Conservation (phyloP, 2,888 invertebrate species). For the Dilophus febrilis region DNA sequence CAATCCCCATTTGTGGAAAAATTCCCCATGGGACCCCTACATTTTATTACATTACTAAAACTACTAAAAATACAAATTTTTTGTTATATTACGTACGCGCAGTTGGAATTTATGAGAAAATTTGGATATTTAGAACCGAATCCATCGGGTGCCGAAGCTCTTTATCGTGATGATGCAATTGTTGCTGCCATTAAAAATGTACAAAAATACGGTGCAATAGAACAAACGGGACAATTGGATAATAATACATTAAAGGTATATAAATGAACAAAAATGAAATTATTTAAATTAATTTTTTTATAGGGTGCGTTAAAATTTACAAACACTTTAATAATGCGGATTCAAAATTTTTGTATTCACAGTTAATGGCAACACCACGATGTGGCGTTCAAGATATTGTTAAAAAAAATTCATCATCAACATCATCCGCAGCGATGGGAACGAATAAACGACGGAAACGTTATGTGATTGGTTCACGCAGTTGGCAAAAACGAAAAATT, state of each 20-base stretch:
- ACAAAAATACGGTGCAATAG: slow-evolving; percentile 54
- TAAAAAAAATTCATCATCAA: slow-evolving; percentile 13
- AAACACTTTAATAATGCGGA: too few relatives aligned
- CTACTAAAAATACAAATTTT: too few relatives aligned
- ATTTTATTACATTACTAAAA: too few relatives aligned
- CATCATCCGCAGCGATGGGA: too few relatives aligned
- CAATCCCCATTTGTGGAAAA: too few relatives aligned
- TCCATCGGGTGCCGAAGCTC: slow-evolving; percentile 35
- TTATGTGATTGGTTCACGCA: slow-evolving; percentile 40
- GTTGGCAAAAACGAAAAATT: slow-evolving; percentile 50
- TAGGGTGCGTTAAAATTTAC: too few relatives aligned
- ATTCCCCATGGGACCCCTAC: too few relatives aligned
- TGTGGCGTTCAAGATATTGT: slow-evolving; percentile 57
- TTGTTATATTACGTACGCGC: neutral
- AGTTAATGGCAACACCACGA: slow-evolving; percentile 47
- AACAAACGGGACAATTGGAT: slow-evolving; percentile 50
- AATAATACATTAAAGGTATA: slow-evolving; percentile 40
- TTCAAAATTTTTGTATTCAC: slow-evolving; percentile 10
- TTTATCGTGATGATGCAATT: slow-evolving; percentile 44
- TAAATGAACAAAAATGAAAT: neutral
- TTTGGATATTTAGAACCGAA: slow-evolving; percentile 48
- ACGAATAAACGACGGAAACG: slow-evolving; percentile 40
- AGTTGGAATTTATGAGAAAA: slow-evolving; percentile 49
- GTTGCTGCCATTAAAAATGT: slow-evolving; percentile 44
- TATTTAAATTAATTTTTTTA: too few relatives aligned